These are phyloP conservation scores for Apocrypta bakeri DNA, from an alignment of 1,140 invertebrate genomes.

Conservation along the genomic window DNA sequence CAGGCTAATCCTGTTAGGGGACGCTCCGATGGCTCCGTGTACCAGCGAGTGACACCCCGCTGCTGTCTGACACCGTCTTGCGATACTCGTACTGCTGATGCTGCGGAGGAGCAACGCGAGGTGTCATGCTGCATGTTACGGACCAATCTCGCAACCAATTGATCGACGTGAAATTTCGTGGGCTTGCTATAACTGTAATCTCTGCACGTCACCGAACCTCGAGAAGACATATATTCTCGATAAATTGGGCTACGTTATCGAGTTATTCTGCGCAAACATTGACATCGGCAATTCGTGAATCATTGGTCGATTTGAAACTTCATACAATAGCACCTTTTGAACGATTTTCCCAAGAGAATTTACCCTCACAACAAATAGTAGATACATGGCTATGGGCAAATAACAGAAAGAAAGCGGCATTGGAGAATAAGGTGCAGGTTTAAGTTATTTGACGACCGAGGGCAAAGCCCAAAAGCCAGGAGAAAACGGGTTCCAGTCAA, in stretches of 20 bases:
- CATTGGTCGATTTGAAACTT: too few species aligned
- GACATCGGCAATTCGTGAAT: too few species aligned
- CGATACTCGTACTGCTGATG: not conserved
- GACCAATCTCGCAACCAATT: not conserved
- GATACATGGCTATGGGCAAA: not conserved
- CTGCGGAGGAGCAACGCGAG: not conserved
- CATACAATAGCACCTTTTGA: not conserved
- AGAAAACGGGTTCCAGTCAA: conserved; percentile 38
- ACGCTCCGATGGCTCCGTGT: conserved; percentile 63
- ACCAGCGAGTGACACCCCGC: conserved; percentile 58
- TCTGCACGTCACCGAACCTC: not conserved
- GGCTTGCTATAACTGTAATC: not conserved
- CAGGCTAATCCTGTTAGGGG: conserved; percentile 69
- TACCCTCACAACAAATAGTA: conserved; percentile 21
- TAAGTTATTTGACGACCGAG: not conserved
- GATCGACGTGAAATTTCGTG: not conserved
- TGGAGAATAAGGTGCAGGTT: conserved; percentile 24
- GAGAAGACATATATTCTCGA: too few species aligned
- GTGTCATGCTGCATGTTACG: not conserved
- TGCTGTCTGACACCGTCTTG: conserved; percentile 41
- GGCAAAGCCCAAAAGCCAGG: not conserved
- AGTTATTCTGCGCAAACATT: too few species aligned
- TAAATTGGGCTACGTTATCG: too few species aligned
- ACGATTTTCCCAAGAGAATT: not conserved
- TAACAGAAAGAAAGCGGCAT: not conserved